Percentiles rank a stretch among this genome's conserved stretches.
Conservation (phyloP, 2,113 vertebrate species). For the Sinosuthora webbiana region DNA sequence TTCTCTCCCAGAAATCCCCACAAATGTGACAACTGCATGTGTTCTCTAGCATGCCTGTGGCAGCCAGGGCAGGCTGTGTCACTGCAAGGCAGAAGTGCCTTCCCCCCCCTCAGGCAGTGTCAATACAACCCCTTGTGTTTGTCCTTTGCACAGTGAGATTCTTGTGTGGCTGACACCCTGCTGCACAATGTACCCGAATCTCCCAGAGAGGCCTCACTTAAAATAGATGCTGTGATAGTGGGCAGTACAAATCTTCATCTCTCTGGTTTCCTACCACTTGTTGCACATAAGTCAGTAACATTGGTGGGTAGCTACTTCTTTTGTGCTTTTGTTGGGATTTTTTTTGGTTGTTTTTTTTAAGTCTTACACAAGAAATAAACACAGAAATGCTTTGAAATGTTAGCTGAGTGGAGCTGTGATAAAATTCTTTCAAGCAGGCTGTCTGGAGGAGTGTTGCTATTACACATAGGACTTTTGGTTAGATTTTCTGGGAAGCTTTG, state of each 20-base stretch:
- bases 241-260: neutral
- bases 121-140: conserved; percentile 54
- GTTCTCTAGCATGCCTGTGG: neutral
- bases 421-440: neutral
- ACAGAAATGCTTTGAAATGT: neutral
- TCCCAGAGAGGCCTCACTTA: neutral
- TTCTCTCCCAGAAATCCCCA: neutral
- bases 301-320: neutral
- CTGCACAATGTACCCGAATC: neutral
- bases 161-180: conserved; percentile 32
- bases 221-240: neutral
- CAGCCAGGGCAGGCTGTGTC: conserved; percentile 23
- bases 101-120: neutral
- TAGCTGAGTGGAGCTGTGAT: neutral
- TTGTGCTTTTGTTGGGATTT: neutral
- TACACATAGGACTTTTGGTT: neutral
- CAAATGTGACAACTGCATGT: neutral
- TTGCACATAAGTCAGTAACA: neutral
- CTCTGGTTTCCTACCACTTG: neutral
- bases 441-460: neutral
- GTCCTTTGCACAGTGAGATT: conserved; percentile 35
- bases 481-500: neutral
- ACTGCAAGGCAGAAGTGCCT: neutral
- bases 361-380: neutral
- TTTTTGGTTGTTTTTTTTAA: neutral